Conservation (phyloP, 2,888 invertebrate species). For the Byasa hedistus region DNA sequence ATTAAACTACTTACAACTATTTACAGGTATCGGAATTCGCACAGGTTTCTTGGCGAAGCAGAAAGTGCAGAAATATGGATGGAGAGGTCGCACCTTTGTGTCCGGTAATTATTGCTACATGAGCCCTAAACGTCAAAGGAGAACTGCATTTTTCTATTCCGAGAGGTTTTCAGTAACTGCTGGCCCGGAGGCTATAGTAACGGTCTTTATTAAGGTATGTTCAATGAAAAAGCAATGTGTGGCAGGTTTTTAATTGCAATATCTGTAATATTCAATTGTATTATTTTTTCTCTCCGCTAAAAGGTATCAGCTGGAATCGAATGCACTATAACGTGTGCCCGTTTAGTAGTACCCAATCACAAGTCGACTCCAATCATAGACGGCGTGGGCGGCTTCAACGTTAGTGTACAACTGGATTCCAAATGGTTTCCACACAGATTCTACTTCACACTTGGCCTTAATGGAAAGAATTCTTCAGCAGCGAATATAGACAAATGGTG, state of each 20-base stretch:
- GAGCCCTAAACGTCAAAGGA: slow-evolving; percentile 38
- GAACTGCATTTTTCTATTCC: slow-evolving; percentile 53
- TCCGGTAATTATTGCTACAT: slow-evolving; percentile 57
- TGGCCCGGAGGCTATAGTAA: slow-evolving; percentile 48
- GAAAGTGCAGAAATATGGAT: slow-evolving; percentile 48
- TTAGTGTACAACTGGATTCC: slow-evolving; percentile 50
- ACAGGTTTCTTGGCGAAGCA: slow-evolving; percentile 46
- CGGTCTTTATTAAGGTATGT: slow-evolving; percentile 39
- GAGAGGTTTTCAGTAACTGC: slow-evolving; percentile 60
- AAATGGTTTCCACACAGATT: slow-evolving; percentile 59
- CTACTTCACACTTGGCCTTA: slow-evolving; percentile 53
- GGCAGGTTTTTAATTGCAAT: background rate
- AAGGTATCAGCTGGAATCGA: slow-evolving; percentile 66
- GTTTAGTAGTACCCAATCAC: slow-evolving; percentile 56
- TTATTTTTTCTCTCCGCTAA: slow-evolving; percentile 20
- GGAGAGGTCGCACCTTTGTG: slow-evolving; percentile 56
- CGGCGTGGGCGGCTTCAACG: slow-evolving; percentile 64
- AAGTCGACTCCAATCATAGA: slow-evolving; percentile 44
- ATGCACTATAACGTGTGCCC: slow-evolving; percentile 59
- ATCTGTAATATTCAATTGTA: background rate
- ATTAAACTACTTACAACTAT: background rate
- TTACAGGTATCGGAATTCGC: slow-evolving; percentile 52
- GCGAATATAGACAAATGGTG: slow-evolving; percentile 45
- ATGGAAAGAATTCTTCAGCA: slow-evolving; percentile 51
- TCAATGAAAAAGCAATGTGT: background rate